Percentiles rank a stretch among this genome's conserved stretches.
phyloP scores from a whole-genome alignment of 1,140 invertebrate species.

The Drosophila serrata region DNA sequence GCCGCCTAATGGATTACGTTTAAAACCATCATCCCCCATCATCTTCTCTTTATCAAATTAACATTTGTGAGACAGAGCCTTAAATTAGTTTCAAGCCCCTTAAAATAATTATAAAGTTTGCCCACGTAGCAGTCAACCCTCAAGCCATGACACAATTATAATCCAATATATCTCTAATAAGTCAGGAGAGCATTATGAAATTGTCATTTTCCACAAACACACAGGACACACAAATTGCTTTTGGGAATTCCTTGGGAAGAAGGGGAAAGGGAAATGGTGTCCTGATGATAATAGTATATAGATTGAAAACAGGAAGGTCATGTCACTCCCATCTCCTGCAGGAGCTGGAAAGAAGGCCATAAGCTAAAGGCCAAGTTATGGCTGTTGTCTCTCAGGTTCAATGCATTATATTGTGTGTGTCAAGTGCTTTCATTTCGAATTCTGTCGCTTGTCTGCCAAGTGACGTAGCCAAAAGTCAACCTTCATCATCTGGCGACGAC shows the following conservation, averaged over 20 bases:
- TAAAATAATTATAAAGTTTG: constrained; percentile 43
- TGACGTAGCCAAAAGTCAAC: constrained; percentile 66
- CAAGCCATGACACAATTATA: constrained; percentile 33
- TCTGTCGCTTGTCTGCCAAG: constrained; percentile 43
- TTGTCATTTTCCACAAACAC: constrained; percentile 37
- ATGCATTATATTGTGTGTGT: constrained; percentile 76
- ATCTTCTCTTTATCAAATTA: constrained; percentile 30
- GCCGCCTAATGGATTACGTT: constrained; percentile 34
- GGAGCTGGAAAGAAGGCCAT: constrained; percentile 47
- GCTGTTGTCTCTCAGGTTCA: constrained; percentile 72
- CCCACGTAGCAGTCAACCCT: constrained; percentile 33
- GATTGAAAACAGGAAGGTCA: constrained; percentile 18
- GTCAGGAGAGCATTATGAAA: constrained; percentile 46
- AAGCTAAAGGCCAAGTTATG: constrained; percentile 67
- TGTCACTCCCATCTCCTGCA: constrained; percentile 26
- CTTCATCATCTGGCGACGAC: constrained; percentile 60
- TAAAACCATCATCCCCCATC: constrained; percentile 11
- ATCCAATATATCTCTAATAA: constrained; percentile 53
- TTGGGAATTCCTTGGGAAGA: constrained; percentile 25
- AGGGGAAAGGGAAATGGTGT: not conserved
- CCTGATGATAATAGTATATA: constrained; percentile 4
- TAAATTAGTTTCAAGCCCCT: constrained; percentile 20
- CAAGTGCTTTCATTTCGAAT: constrained; percentile 68
- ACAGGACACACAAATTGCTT: constrained; percentile 43
- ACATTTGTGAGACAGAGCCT: constrained; percentile 26